Percentiles rank a stretch among this genome's conserved stretches.
phyloP scores from a whole-genome alignment of 1,140 invertebrate genomes.

The Macrocentrus cingulum region DNA sequence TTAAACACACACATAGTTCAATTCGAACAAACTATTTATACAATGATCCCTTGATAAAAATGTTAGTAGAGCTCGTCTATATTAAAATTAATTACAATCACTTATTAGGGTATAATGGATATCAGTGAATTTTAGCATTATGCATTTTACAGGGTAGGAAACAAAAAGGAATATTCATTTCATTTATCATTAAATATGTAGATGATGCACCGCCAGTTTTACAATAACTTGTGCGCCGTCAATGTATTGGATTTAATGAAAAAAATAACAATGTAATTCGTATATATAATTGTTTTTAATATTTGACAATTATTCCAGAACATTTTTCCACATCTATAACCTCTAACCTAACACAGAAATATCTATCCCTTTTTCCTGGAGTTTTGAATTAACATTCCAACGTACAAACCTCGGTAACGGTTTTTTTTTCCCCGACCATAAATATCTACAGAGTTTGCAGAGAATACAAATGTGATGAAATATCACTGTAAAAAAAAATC shows the following conservation, averaged over 20 bases:
- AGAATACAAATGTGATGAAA: background rate
- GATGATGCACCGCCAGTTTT: slow-evolving; percentile 29
- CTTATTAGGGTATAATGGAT: slow-evolving; percentile 39
- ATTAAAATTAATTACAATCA: slow-evolving; percentile 38
- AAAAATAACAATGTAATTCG: slow-evolving; percentile 47
- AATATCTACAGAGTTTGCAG: background rate
- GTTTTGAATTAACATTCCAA: slow-evolving; percentile 15
- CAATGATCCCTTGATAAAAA: slow-evolving; percentile 36
- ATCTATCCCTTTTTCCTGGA: background rate
- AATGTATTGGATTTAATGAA: slow-evolving; percentile 54
- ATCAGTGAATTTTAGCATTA: slow-evolving; percentile 47
- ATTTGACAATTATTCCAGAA: background rate
- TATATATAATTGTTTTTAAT: slow-evolving; percentile 38
- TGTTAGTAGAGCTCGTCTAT: slow-evolving; percentile 40
- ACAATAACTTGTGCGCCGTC: slow-evolving; percentile 39
- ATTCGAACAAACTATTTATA: slow-evolving; percentile 40
- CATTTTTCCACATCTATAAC: background rate
- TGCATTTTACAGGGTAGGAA: slow-evolving; percentile 53
- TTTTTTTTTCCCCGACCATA: slow-evolving; percentile 1
- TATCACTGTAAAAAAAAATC: background rate
- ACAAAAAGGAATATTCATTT: slow-evolving; percentile 22
- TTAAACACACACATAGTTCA: no score
- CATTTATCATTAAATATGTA: slow-evolving; percentile 22
- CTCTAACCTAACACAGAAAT: no score
- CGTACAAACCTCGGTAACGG: background rate